A percentile compares a stretch with the other conserved stretches of the same genome.
Evolutionary conservation across 1,140 invertebrate genomes (phyloP).

Genomic region (Eumaeus atala): DNA sequence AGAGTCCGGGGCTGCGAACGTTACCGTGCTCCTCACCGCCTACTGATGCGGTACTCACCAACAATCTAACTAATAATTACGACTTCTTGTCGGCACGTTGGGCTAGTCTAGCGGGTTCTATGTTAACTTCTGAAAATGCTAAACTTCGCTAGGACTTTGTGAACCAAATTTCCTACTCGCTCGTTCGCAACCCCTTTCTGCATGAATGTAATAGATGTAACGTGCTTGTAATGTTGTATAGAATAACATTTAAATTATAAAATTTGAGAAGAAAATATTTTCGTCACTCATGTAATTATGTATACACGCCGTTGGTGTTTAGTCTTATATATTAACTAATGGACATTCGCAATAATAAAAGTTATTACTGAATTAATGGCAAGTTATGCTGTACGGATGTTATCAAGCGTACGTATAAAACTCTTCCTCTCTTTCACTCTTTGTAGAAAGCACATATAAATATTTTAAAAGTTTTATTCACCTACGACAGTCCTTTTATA

Average conservation of each 20-base stretch:
- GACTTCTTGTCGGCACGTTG: not conserved
- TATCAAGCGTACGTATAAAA: no score
- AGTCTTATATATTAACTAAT: no score
- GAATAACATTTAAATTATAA: not conserved
- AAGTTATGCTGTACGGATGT: no score
- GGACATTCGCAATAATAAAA: no score
- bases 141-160: conserved; percentile 37
- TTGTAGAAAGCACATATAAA: no score
- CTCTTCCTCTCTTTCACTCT: no score
- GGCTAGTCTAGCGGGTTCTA: conserved; percentile 26
- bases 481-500: no score
- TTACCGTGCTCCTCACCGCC: conserved; percentile 46
- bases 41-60: conserved; percentile 48
- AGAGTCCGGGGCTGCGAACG: conserved; percentile 67
- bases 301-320: no score
- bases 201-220: conserved; percentile 63
- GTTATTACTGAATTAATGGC: no score
- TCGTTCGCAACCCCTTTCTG: conserved; percentile 70
- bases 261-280: no score
- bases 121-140: conserved; percentile 3
- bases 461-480: no score
- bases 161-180: conserved; percentile 25
- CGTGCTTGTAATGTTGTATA: conserved; percentile 42
- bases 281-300: no score
- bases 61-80: conserved; percentile 8